A percentile compares a stretch with the other conserved stretches of the same genome.
Evolutionary conservation across 2,888 invertebrate genomes (phyloP).

Genomic region (Ectropis crepuscularia): DNA sequence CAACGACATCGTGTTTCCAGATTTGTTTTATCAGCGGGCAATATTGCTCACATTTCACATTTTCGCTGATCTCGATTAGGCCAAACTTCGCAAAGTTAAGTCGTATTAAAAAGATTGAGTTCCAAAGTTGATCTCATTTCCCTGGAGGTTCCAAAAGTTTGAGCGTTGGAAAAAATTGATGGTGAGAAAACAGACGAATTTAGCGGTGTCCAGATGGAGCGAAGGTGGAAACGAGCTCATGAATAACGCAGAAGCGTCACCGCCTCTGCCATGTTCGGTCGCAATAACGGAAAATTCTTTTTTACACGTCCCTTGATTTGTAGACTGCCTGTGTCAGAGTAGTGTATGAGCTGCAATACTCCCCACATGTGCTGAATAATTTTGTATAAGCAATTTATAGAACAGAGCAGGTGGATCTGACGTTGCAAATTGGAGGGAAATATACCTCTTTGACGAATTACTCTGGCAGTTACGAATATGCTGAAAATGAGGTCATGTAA

Average conservation of each 20-base stretch:
- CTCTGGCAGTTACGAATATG: slow-evolving; percentile 6
- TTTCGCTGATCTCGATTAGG: slow-evolving; percentile 36
- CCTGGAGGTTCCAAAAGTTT: slow-evolving; percentile 54
- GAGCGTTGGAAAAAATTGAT: slow-evolving; percentile 62
- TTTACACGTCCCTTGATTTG: slow-evolving; percentile 62
- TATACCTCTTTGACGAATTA: slow-evolving; percentile 15
- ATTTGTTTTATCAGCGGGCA: slow-evolving; percentile 34
- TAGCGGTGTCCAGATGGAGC: slow-evolving; percentile 62
- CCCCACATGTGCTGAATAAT: slow-evolving; percentile 30
- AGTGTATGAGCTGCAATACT: slow-evolving; percentile 42
- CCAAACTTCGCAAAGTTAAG: slow-evolving; percentile 37
- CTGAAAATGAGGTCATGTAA: not conserved
- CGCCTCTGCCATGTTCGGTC: slow-evolving; percentile 68
- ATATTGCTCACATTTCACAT: slow-evolving; percentile 24
- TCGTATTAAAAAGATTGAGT: slow-evolving; percentile 44
- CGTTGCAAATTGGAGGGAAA: slow-evolving; percentile 16
- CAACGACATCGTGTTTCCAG: slow-evolving; percentile 13
- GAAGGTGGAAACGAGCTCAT: slow-evolving; percentile 64
- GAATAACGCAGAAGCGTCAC: slow-evolving; percentile 69
- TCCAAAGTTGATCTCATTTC: slow-evolving; percentile 51
- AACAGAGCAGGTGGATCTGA: slow-evolving; percentile 25
- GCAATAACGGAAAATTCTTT: slow-evolving; percentile 62
- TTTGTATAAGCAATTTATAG: slow-evolving; percentile 29
- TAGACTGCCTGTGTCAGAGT: slow-evolving; percentile 39
- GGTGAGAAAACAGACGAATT: slow-evolving; percentile 66